Base-by-base conservation (phyloP, 2,113 vertebrate genomes). In the Hippopotamus amphibius region DNA sequence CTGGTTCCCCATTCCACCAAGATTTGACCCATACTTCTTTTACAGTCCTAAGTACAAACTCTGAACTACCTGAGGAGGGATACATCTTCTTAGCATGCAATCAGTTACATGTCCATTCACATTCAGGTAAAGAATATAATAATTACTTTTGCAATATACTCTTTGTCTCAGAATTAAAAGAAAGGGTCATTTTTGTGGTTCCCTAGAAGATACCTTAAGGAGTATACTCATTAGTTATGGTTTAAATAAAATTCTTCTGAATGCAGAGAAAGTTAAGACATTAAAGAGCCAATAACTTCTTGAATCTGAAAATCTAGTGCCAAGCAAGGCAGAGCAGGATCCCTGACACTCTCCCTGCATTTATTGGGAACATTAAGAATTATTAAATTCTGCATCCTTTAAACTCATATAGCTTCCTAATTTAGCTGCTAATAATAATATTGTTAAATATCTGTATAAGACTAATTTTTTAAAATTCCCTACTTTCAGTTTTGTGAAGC, bases 101-200 rank as follows among this genome's bases (percentile, higher is more conserved):
- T n/a, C n/a, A 43, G 30, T 41, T 80, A 30, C 4, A 83, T 43
- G 46, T 79, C 11, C 11, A 74, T 68, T 71, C 46, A 53, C 13
- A 87, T 55, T 79, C 11, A 37, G 65, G 50, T 85, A 63, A 76
- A 68, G 7, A 79, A 61, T 46, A 43, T 5, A 43, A 30, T 3
- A 83, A 80, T 48, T 46, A 22, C 5, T 57, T 48, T 83, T 46
- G 7, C 21, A 86, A 68, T 63, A 74, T 55, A 21, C 1, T 37
- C 21, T 82, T 82, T 87, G 8, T 68, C n/a, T 93, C 28, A 61
- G 17, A 89, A 82, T 2, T 77, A 74, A 96, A 88, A 92, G 19
- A 77, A 68, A n/a, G 4, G 30, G 7, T 2, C 3, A 66, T 85
- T 63, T 94, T 88, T 77, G 46, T 93, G 13, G 13, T 59, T 59